Percentiles rank a stretch among this genome's conserved stretches.
Evolutionary conservation across 92 coral and sea anemone species (phyloP).

Genomic region (Anthopleura xanthogrammica): DNA sequence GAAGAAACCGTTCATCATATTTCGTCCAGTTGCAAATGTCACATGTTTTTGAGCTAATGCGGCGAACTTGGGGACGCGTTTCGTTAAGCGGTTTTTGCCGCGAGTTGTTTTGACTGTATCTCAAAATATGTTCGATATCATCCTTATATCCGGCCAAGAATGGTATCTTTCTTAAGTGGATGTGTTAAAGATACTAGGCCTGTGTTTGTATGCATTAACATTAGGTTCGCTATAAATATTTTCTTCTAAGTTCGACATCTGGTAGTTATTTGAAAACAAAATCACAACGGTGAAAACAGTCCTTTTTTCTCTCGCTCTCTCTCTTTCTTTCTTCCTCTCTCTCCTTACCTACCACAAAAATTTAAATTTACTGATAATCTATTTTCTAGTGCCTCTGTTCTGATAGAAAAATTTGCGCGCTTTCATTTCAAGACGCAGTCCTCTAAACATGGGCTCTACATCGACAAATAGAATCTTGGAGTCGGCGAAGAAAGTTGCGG

Average conservation of each 20-base stretch:
- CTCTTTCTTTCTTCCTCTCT: background rate
- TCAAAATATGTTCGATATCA: background rate
- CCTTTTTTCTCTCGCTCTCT: background rate
- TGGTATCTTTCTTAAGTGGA: background rate
- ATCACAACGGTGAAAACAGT: background rate
- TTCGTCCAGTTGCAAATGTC: conserved; percentile 15
- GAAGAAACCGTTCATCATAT: conserved; percentile 27
- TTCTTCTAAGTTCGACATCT: background rate
- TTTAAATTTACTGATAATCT: background rate
- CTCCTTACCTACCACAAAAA: background rate
- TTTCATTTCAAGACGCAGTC: background rate
- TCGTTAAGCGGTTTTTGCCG: conserved; percentile 7
- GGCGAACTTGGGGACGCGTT: background rate
- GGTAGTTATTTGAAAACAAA: background rate
- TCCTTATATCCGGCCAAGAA: background rate
- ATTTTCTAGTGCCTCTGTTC: background rate
- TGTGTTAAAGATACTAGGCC: background rate
- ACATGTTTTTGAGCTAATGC: conserved; percentile 1
- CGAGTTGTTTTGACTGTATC: conserved; percentile 22
- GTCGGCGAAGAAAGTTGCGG: background rate
- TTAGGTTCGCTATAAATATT: background rate
- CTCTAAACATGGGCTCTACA: background rate
- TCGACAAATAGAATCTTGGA: no score
- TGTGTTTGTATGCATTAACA: conserved; percentile 10
- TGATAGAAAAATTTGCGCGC: background rate